Base-by-base conservation (phyloP, 2,797 vertebrate genomes). In the Carapus acus region DNA sequence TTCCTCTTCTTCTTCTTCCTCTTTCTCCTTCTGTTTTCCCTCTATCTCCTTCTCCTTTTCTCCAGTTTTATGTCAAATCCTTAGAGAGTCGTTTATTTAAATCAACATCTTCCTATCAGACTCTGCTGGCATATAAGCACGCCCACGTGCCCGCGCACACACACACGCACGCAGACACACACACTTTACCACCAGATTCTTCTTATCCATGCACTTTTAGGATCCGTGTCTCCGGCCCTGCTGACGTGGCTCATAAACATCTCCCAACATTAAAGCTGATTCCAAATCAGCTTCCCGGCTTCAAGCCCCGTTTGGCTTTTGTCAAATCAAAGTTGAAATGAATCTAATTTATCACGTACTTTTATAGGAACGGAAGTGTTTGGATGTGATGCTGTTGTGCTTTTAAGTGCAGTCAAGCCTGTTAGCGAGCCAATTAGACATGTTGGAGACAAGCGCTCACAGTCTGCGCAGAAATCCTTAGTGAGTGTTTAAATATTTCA, bases 21-120 rank as follows among this genome's bases (percentile, higher is more conserved):
- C 85, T 84, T 71, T 71, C 63, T 73, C 56, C 68, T 73, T 80
- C 82, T 76, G 85, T 87, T n/a, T n/a, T n/a, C n/a, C n/a, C n/a
- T n/a, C 62, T 65, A 63, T 55, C 53, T 80, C 59, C 61, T 69
- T 79, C 76, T 79, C 67, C 80, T 78, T 71, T 85, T 84, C 69
- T 71, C 63, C 74, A 57, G 69, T 73, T 80, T 83, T 76, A 86
- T 87, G 86, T 78, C 80, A 79, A 81, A 77, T 87, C 87, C 85
- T 83, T 81, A 80, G 83, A 86, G 79, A 85, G 83, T 87, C 85
- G 58, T 82, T 85, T 84, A 83, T 88, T 88, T 83, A 88, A 88
- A 88, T 88, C 84, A 83, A 79, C 83, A 83, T 83, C 79, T 81
- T 81, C 76, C 82, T 75, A 81, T 76, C 74, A 62, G 68, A 81